Evolutionary conservation across 2,797 vertebrate species (phyloP).

Genomic region (Mormyrus proboscirostris): DNA sequence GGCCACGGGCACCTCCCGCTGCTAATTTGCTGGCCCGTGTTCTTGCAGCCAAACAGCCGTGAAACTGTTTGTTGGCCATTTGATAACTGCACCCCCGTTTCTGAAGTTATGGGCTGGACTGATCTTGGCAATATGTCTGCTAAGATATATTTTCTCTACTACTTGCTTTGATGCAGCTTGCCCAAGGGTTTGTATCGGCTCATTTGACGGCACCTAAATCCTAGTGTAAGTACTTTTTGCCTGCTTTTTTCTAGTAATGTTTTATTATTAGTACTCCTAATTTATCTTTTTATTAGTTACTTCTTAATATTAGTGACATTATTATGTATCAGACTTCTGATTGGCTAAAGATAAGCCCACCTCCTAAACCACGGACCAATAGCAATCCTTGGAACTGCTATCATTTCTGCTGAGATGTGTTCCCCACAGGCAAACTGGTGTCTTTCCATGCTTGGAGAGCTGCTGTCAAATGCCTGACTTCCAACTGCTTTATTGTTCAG

Average conservation of each 20-base stretch:
- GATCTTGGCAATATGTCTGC: not conserved
- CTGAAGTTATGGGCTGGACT: not conserved
- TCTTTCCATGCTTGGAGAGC: slow-evolving; percentile 10
- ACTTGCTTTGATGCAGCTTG: not conserved
- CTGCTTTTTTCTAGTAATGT: not conserved
- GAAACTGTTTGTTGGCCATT: not conserved
- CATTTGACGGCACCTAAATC: not conserved
- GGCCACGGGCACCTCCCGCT: not conserved
- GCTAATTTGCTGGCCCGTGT: not conserved
- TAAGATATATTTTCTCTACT: not conserved
- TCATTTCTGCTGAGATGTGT: not conserved
- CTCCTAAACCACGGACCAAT: not conserved
- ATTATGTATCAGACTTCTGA: not conserved
- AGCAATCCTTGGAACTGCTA: not conserved
- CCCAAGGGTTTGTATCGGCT: no score
- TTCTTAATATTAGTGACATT: not conserved
- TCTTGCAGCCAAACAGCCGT: not conserved
- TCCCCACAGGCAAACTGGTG: not conserved
- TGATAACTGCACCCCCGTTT: not conserved
- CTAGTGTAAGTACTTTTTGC: not conserved
- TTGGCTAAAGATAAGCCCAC: not conserved
- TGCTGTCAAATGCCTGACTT: slow-evolving; percentile 11
- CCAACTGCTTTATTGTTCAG: slow-evolving; percentile 7
- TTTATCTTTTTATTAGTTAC: not conserved
- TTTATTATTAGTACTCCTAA: not conserved